A percentile compares a stretch with the other conserved stretches of the same genome.
Evolutionary conservation across 1,140 invertebrate species (phyloP).

Genomic region (Matsumurasca onukii): DNA sequence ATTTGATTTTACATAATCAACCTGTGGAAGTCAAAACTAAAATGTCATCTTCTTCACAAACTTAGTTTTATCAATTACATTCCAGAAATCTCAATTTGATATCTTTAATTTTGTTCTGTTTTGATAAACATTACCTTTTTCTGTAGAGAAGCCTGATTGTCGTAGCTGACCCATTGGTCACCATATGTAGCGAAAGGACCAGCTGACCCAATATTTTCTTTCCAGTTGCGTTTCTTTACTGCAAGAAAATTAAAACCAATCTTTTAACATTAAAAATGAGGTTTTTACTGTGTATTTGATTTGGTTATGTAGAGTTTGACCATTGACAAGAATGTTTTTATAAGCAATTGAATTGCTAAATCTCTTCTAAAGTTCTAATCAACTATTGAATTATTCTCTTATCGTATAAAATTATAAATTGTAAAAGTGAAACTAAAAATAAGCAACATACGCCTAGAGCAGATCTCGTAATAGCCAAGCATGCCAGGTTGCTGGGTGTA

Average conservation of each 20-base stretch:
- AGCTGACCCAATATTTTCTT: slow-evolving; percentile 42
- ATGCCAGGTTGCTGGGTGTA: slow-evolving; percentile 87
- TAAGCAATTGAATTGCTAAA: too few species aligned
- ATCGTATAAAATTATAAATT: too few species aligned
- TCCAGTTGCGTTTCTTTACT: slow-evolving; percentile 41
- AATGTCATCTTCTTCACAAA: too few species aligned
- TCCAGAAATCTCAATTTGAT: too few species aligned
- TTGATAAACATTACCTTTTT: slow-evolving; percentile 73
- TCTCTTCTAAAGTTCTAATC: too few species aligned
- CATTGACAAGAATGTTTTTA: too few species aligned
- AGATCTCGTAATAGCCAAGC: slow-evolving; percentile 88
- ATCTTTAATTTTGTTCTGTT: too few species aligned
- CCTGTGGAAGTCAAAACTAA: slow-evolving; percentile 48
- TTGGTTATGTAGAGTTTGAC: too few species aligned
- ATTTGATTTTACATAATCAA: slow-evolving; percentile 67
- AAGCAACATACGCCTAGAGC: slow-evolving; percentile 65
- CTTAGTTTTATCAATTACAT: too few species aligned
- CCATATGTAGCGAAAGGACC: slow-evolving; percentile 78
- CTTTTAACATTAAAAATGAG: neutral
- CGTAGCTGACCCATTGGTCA: slow-evolving; percentile 90
- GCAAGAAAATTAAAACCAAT: too few species aligned
- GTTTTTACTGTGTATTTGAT: slow-evolving; percentile 21
- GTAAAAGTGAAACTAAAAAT: too few species aligned
- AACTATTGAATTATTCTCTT: too few species aligned
- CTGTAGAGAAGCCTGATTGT: slow-evolving; percentile 72